Percentiles rank a stretch among this genome's conserved stretches.
Conservation (phyloP, 2,113 vertebrate species). For the Cichladusa arquata region DNA sequence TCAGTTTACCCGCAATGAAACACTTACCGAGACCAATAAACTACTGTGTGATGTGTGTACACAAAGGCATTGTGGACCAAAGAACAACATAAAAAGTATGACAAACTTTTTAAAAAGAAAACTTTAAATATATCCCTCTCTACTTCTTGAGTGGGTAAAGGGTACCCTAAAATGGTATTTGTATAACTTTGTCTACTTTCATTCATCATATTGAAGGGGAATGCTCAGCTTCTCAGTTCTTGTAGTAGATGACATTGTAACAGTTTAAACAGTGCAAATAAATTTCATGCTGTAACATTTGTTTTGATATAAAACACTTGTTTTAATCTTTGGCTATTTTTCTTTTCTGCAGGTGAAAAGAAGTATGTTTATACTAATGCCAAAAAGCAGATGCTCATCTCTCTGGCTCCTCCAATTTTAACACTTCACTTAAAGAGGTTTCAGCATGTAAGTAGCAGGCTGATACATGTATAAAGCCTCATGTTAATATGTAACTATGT, state of each 20-base stretch:
- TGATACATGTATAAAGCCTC: background rate
- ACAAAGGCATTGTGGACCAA: conserved; percentile 69
- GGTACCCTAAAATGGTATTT: background rate
- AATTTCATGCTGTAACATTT: background rate
- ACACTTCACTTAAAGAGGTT: conserved; percentile 97
- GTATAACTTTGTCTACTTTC: background rate
- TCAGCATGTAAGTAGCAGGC: conserved; percentile 82
- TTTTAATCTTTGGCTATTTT: background rate
- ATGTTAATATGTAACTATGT: background rate
- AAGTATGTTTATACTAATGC: conserved; percentile 90
- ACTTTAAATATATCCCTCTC: background rate
- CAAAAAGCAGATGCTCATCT: conserved; percentile 95
- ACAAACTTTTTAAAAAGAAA: background rate
- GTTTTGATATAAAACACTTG: background rate
- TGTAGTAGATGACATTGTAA: background rate
- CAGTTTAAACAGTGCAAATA: background rate
- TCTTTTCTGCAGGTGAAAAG: conserved; percentile 76
- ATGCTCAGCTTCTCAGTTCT: background rate
- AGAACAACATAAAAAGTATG: conserved; percentile 73
- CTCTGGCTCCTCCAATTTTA: conserved; percentile 87
- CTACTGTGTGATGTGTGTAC: conserved; percentile 90
- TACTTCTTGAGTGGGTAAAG: background rate
- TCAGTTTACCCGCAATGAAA: conserved; percentile 92
- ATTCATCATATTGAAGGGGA: background rate
- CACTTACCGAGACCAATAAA: conserved; percentile 86